Conservation (phyloP, 2,888 invertebrate species). For the Subacronicta megacephala region DNA sequence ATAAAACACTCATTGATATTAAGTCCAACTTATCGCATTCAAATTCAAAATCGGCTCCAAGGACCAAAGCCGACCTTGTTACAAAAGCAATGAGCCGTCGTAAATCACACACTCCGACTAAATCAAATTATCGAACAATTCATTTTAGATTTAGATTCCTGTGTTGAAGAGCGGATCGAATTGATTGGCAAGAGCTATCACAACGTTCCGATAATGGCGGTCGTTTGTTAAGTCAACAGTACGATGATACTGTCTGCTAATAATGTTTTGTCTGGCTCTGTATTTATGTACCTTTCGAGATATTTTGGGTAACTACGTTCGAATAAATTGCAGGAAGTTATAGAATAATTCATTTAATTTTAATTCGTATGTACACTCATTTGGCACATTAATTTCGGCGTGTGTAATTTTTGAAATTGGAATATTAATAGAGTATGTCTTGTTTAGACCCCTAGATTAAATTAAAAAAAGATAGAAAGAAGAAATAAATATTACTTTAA, state of each 20-base stretch:
- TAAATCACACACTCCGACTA: constrained; percentile 27
- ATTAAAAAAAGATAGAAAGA: too few species aligned
- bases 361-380: too few species aligned
- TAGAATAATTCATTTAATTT: constrained; percentile 35
- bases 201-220: constrained; percentile 24
- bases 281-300: constrained; percentile 13
- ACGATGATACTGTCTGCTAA: constrained; percentile 10
- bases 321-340: constrained; percentile 12
- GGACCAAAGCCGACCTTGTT: not conserved
- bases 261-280: constrained; percentile 31
- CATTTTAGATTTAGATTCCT: constrained; percentile 16
- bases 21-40: too few species aligned
- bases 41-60: not conserved
- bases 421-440: too few species aligned
- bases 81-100: constrained; percentile 9
- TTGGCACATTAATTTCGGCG: too few species aligned
- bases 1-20: too few species aligned
- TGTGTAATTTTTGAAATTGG: too few species aligned
- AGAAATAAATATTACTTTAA: too few species aligned
- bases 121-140: constrained; percentile 34
- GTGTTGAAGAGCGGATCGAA: constrained; percentile 23
- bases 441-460: too few species aligned
- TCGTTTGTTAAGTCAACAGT: constrained; percentile 31
- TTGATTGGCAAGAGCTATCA: constrained; percentile 49
- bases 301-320: constrained; percentile 3